Evolutionary conservation across 2,113 vertebrate genomes (phyloP), one percentile per base, ranked within the genome.

Genomic region (Cyprinodon brontotheroides): DNA sequence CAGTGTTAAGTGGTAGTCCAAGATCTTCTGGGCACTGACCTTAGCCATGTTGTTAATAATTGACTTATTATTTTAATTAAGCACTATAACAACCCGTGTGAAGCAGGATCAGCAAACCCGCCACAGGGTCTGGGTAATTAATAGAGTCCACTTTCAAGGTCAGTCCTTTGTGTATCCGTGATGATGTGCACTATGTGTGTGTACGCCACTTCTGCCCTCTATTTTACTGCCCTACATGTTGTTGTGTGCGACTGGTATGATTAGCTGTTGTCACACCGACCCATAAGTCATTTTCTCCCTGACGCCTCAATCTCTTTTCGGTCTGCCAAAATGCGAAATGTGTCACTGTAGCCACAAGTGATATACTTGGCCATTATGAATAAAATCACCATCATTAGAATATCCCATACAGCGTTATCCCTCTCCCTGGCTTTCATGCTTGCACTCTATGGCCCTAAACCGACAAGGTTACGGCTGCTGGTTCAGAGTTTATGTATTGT

Each of bases 61-160:
- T 91, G 89, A 65, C 90, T 92, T 89, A 91, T 92, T 91, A 92
- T 93, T 92, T 86, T 86, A 92, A 94, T 94, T 88, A 93, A 89
- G 88, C 72, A 79, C 81, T 86, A 63, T 72, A 88, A 91, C 89
- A 92, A 77, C 81, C 74, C 15, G 12, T 86, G 86, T 81, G 78
- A 89, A 90, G 86, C 88, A 61, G 74, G 89, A 82, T 86, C 75
- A 83, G 88, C 87, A 61, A 77, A 86, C 78, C 78, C 63, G 57
- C 75, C 70, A 72, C 82, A 85, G 86, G 85, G 71, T 80, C 64
- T 72, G 62, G 76, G 79, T 93, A 94, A 92, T 94, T 92, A 93
- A 93, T 89, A 74, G 66, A 83, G 78, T 72, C 70, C 29, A 68
- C 60, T 68, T 70, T 92, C 91, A 95, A 94, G 93, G 94, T 94